Base-by-base conservation (phyloP, 2,797 vertebrate species). In the Pangasius macronema region DNA sequence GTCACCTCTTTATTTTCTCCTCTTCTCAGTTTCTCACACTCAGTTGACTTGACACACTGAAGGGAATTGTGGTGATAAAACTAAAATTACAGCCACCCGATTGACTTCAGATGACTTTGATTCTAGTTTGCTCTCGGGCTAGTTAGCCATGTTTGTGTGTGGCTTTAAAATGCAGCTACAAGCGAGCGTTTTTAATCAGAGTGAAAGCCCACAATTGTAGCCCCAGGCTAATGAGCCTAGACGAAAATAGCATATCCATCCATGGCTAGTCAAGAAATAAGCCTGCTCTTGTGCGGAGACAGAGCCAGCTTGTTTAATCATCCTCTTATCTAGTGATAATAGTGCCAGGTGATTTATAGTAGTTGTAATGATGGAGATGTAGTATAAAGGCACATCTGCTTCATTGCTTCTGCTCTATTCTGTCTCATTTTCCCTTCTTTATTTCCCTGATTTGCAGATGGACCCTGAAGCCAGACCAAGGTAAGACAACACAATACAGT, bases 401-500 rank as follows among this genome's bases (percentile, higher is more conserved):
- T 83, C 73, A 88, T 85, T 85, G 83, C 10, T 72, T 86, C 61
- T 57, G 59, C 75, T 79, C 83, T 79, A 72, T 80, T 90, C 76
- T 80, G 59, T 72, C 67, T 88, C 63, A 61, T 94, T 83, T 65
- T 70, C 90, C 59, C 93, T 93, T 63, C 49, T 85, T 63, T 83
- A 13, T 86, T 88, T 83, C 49, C 59, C n/a, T 77, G 59, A 67
- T 86, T 88, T 88, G 87, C 92, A 95, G 93, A 92, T 93, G 89
- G 93, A 93, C 87, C 90, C 94, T 86, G 96, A 96, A 89, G 94
- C 95, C 90, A 95, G 95, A 92, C 90, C 86, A 88, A 95, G 96
- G 96, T 97, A 97, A 96, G 95, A 93, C 75, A 89, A 86, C 5
- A 46, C 46, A 46, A 46, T 24, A 22, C 55, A 83, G 27, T 82